Conservation (phyloP, 2,888 invertebrate species). For the Drosophila falleni region DNA sequence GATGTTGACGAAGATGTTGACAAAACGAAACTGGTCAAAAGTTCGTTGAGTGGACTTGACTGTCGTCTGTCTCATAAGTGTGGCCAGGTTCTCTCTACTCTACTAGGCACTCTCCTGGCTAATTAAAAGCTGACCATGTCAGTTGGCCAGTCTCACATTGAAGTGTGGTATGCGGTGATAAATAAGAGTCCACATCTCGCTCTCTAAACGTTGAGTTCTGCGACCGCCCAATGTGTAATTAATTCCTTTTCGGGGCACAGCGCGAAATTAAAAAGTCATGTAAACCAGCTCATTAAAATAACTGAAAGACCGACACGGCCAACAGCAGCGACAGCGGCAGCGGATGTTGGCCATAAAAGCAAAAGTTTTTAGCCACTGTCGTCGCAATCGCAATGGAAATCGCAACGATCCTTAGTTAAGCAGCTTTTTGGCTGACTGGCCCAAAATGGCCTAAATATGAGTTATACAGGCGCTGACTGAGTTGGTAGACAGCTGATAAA, state of each 20-base stretch:
- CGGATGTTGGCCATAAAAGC: slow-evolving; percentile 67
- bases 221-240: slow-evolving; percentile 85
- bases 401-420: slow-evolving; percentile 54
- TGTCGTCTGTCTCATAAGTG: slow-evolving; percentile 58
- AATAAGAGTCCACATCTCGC: slow-evolving; percentile 48
- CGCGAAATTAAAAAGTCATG: slow-evolving; percentile 86
- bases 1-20: slow-evolving; percentile 62
- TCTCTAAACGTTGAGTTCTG: slow-evolving; percentile 42
- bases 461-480: slow-evolving; percentile 29
- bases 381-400: slow-evolving; percentile 38
- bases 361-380: slow-evolving; percentile 32
- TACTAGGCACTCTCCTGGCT: slow-evolving; percentile 40
- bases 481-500: slow-evolving; percentile 27
- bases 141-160: slow-evolving; percentile 69
- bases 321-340: slow-evolving; percentile 10
- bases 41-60: slow-evolving; percentile 19
- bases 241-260: slow-evolving; percentile 84
- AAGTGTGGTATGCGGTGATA: slow-evolving; percentile 76
- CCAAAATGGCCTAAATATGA: slow-evolving; percentile 67
- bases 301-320: slow-evolving; percentile 60
- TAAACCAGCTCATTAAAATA: slow-evolving; percentile 86
- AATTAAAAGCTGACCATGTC: slow-evolving; percentile 78
- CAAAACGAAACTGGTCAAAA: slow-evolving; percentile 61
- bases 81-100: slow-evolving; percentile 50
- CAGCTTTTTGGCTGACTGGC: slow-evolving; percentile 56